These are phyloP conservation scores for Pachypsylla venusta DNA, from an alignment of 1,140 invertebrate genomes.

Conservation along the genomic window DNA sequence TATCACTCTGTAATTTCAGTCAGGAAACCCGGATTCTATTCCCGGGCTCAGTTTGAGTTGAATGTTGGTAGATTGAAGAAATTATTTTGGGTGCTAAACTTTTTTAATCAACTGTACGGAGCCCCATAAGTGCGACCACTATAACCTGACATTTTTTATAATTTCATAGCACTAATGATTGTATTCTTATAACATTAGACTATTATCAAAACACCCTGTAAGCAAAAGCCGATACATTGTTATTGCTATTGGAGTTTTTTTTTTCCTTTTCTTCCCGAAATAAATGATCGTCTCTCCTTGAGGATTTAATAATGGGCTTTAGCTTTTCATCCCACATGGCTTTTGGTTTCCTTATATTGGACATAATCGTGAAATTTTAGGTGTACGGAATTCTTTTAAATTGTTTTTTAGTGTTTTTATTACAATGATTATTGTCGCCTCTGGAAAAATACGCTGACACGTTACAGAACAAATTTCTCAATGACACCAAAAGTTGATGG, in stretches of 20 bases:
- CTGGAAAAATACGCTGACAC: constrained; percentile 2
- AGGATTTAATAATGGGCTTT: constrained; percentile 3
- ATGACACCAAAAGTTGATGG: too few relatives aligned
- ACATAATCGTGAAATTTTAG: not conserved
- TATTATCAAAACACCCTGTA: not conserved
- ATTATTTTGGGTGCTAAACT: too few relatives aligned
- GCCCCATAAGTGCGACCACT: too few relatives aligned
- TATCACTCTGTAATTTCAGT: too few relatives aligned
- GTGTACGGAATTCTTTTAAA: not conserved
- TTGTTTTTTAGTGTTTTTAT: constrained; percentile 5
- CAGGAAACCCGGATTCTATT: too few relatives aligned
- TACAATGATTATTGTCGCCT: not conserved
- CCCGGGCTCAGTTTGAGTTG: too few relatives aligned
- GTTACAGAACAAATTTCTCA: too few relatives aligned
- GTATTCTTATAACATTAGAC: too few relatives aligned
- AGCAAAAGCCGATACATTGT: not conserved
- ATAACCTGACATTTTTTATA: too few relatives aligned
- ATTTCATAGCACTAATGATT: too few relatives aligned
- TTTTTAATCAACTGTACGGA: too few relatives aligned
- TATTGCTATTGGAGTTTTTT: constrained; percentile 4
- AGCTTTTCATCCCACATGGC: not conserved
- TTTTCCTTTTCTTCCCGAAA: not conserved
- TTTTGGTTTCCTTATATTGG: not conserved
- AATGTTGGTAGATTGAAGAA: too few relatives aligned
- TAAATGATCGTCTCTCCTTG: not conserved